Conservation (phyloP, 2,888 invertebrate genomes). For the Watsonalla cultraria region DNA sequence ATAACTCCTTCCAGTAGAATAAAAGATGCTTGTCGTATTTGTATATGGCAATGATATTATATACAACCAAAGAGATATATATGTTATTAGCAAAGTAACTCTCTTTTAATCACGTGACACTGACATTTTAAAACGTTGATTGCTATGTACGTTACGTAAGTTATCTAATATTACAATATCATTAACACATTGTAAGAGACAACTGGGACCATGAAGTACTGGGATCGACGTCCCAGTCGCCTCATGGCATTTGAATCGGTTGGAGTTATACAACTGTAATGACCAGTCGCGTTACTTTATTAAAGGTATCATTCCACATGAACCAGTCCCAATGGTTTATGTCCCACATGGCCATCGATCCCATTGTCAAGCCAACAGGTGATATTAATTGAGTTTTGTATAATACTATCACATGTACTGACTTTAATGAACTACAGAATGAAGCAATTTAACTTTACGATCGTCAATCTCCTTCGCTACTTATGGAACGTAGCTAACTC, state of each 20-base stretch:
- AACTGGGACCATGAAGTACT: too few species aligned
- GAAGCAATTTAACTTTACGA: constrained; percentile 25
- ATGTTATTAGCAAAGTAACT: too few species aligned
- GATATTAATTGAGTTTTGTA: constrained; percentile 53
- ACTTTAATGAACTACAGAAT: constrained; percentile 25
- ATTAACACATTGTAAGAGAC: too few species aligned
- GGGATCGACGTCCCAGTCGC: too few species aligned
- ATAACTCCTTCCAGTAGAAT: too few species aligned
- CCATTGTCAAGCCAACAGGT: constrained; percentile 52
- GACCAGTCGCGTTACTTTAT: constrained; percentile 47
- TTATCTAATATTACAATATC: too few species aligned
- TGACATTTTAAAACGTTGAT: too few species aligned
- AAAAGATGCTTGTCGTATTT: too few species aligned
- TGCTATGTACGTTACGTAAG: too few species aligned
- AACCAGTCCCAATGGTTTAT: constrained; percentile 42
- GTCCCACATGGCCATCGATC: constrained; percentile 38
- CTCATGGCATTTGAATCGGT: constrained; percentile 1
- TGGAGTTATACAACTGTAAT: constrained; percentile 8
- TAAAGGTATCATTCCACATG: constrained; percentile 52
- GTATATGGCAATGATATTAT: too few species aligned
- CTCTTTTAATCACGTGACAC: too few species aligned
- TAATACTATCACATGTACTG: constrained; percentile 15
- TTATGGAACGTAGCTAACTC: not conserved
- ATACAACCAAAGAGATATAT: too few species aligned
- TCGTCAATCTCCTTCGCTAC: not conserved